Evolutionary conservation across 1,140 invertebrate species (phyloP).

Genomic region (Bombus picipes): DNA sequence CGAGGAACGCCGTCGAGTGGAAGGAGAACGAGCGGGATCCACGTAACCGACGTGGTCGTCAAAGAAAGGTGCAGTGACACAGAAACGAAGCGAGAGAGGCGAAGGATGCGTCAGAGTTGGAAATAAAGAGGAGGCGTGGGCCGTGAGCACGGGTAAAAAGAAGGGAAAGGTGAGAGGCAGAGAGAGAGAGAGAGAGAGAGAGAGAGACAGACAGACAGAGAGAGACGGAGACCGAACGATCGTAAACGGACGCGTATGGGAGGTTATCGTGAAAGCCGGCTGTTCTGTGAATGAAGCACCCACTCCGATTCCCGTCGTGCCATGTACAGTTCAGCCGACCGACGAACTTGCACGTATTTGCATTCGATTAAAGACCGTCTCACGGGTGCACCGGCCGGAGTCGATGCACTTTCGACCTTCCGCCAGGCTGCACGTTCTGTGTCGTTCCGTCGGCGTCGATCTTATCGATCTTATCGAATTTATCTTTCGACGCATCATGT

Average conservation of each 20-base stretch:
- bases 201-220: too few relatives aligned
- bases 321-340: conserved; percentile 46
- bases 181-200: neutral
- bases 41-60: conserved; percentile 7
- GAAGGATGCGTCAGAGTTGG: conserved; percentile 48
- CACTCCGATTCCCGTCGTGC: conserved; percentile 43
- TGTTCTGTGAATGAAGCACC: conserved; percentile 58
- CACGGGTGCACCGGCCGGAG: conserved; percentile 49
- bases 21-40: conserved; percentile 2
- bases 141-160: neutral
- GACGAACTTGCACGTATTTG: conserved; percentile 61
- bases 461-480: neutral
- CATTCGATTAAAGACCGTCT: conserved; percentile 58
- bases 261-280: conserved; percentile 54
- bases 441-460: too few relatives aligned
- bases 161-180: neutral
- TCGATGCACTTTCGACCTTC: conserved; percentile 58
- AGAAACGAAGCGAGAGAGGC: conserved; percentile 33
- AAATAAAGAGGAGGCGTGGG: conserved; percentile 55
- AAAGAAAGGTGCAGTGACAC: conserved; percentile 49
- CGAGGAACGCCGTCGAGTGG: too few relatives aligned
- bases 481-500: neutral
- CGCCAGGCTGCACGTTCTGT: neutral
- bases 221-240: neutral
- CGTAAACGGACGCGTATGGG: conserved; percentile 51